phyloP scores from a whole-genome alignment of 2,113 vertebrate genomes.

The Marmota flaviventris region DNA sequence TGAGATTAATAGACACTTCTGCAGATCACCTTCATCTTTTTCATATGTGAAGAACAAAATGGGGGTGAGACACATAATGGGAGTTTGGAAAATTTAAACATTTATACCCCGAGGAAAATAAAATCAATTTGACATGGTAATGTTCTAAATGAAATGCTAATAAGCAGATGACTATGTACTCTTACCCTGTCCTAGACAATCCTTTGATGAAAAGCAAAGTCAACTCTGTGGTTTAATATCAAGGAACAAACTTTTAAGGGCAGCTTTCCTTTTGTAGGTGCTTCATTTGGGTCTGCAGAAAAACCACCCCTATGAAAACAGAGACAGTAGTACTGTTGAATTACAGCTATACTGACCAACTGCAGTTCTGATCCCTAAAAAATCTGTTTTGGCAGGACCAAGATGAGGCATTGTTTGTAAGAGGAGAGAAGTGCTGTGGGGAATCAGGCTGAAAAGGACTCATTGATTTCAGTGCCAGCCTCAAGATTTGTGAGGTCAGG shows the following conservation, averaged over 20 bases:
- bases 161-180: conserved; percentile 85
- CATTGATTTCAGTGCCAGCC: conserved; percentile 55
- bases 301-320: not conserved
- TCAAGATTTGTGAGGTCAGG: conserved; percentile 77
- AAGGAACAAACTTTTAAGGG: conserved; percentile 20
- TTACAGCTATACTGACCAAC: conserved; percentile 39
- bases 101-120: conserved; percentile 85
- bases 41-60: conserved; percentile 55
- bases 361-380: conserved; percentile 46
- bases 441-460: conserved; percentile 20
- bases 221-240: conserved; percentile 62
- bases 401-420: not conserved
- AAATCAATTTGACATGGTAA: conserved; percentile 85
- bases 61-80: conserved; percentile 74
- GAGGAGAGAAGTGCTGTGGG: not conserved
- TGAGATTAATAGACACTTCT: conserved; percentile 8
- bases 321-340: conserved; percentile 11
- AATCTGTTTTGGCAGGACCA: not conserved
- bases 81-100: conserved; percentile 83
- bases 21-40: not conserved
- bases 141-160: conserved; percentile 87
- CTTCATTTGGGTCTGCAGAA: conserved; percentile 11
- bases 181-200: conserved; percentile 78
- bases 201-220: conserved; percentile 64
- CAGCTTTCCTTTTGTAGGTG: not conserved